Percentiles rank a stretch among this genome's conserved stretches.
Conservation (phyloP, 2,113 vertebrate species). For the Columba janthina region DNA sequence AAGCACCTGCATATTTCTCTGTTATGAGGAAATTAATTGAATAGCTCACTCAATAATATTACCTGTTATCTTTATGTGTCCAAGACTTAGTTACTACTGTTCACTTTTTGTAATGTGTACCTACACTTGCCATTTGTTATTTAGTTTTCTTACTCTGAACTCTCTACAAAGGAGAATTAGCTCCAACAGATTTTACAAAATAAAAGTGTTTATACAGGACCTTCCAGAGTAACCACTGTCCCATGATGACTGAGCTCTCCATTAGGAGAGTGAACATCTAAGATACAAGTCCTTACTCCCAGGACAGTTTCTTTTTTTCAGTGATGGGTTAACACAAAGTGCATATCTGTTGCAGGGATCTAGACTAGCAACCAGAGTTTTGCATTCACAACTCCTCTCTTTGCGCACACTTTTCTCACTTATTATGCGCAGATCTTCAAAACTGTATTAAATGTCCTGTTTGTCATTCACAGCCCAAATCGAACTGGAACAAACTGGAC, state of each 20-base stretch:
- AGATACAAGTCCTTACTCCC: background rate
- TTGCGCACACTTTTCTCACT: background rate
- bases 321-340: background rate
- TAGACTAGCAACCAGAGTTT: background rate
- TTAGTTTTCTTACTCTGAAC: background rate
- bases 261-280: background rate
- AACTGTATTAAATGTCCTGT: background rate
- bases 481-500: background rate
- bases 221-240: background rate
- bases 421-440: background rate
- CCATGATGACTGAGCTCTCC: background rate
- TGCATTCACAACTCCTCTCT: background rate
- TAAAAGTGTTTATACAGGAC: background rate
- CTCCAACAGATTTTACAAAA: background rate
- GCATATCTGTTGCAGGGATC: background rate
- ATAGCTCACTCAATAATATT: background rate
- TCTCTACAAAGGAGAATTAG: background rate
- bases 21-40: background rate
- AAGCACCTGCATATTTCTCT: background rate
- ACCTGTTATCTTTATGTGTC: background rate
- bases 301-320: background rate
- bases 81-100: background rate
- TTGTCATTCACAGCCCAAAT: background rate
- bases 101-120: background rate
- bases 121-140: background rate